Percentiles rank a stretch among this genome's conserved stretches.
Evolutionary conservation across 2,888 invertebrate species (phyloP).

Genomic region (Apodemia hepburni): DNA sequence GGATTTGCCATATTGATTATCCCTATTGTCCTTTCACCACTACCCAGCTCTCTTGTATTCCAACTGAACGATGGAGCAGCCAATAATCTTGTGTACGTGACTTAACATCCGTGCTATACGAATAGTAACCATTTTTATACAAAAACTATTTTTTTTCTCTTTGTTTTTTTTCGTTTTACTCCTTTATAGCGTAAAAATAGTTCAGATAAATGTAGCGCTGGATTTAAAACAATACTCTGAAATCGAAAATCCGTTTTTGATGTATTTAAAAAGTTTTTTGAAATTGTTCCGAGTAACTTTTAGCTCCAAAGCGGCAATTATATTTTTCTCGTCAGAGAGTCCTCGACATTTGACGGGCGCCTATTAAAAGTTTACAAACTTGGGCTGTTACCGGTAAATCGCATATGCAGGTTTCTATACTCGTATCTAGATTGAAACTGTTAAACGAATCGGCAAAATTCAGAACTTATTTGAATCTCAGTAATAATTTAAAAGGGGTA

Average conservation of each 20-base stretch:
- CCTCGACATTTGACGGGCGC: constrained; percentile 39
- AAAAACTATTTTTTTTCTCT: no score
- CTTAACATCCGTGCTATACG: no score
- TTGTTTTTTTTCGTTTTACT: neutral
- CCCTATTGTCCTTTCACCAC: no score
- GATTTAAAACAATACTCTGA: constrained; percentile 2
- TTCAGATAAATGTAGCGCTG: neutral
- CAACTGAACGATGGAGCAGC: no score
- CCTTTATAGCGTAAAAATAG: neutral
- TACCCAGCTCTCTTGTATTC: no score
- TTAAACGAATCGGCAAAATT: neutral
- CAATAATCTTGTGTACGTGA: no score
- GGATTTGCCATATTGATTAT: no score
- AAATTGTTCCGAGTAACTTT: constrained; percentile 12
- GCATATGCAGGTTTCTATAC: constrained; percentile 20
- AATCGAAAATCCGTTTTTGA: constrained; percentile 1
- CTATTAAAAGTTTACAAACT: constrained; percentile 53
- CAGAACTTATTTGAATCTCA: neutral
- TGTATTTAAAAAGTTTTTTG: constrained; percentile 8
- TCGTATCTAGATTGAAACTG: constrained; percentile 12
- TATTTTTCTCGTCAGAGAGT: constrained; percentile 23
- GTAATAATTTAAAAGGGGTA: neutral
- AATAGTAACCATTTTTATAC: no score
- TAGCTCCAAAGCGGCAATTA: constrained; percentile 22
- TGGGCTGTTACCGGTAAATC: constrained; percentile 26